Evolutionary conservation across 2,888 invertebrate genomes (phyloP), one percentile per base, ranked within the genome.

Genomic region (Leptopilina drosophilae): DNA sequence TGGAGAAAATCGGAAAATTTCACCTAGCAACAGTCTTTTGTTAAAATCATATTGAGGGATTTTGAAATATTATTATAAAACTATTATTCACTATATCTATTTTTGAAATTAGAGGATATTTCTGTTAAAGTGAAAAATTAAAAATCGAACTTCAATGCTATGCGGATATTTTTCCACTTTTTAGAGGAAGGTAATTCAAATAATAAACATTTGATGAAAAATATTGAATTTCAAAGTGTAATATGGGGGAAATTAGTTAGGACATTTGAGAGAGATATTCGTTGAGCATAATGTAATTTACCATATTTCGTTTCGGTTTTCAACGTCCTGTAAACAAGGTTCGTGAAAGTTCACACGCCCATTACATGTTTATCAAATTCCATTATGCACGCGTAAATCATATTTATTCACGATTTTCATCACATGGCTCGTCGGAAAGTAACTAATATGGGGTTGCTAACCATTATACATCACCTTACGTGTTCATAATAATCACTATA

Each of bases 291-390:
- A 20, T 20, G 20, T 56, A 62, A 62, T 62, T 62, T 62, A 62
- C 7, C 20, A 62, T 62, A 62, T 20, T 62, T 62, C 62, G 62
- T 62, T 62, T 62, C 62, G 62, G 20, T 62, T 20, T 62, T 62
- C 62, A 62, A 62, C 62, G 62, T 62, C 62, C 15, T 62, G 62
- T 62, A 62, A 62, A 62, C 62, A 62, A 62, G 9, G 20, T 62
- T 62, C 62, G 62, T 62, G 15, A 62, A 62, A 62, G 62, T 62
- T 62, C 62, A 62, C 62, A 62, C 62, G 62, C 62, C 62, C 20
- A 62, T 62, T 62, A 62, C 62, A 62, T 62, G 62, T 62, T 62
- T 62, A 62, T 62, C 62, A 62, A 62, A 62, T 62, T 62, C 62
- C 62, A 62, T 62, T 62, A 62, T 62, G 62, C n/a, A 62, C 62